A percentile compares a stretch with the other conserved stretches of the same genome.
These are phyloP conservation scores for Chiloscyllium plagiosum DNA, from an alignment of 2,113 vertebrate species.

Conservation along the genomic window DNA sequence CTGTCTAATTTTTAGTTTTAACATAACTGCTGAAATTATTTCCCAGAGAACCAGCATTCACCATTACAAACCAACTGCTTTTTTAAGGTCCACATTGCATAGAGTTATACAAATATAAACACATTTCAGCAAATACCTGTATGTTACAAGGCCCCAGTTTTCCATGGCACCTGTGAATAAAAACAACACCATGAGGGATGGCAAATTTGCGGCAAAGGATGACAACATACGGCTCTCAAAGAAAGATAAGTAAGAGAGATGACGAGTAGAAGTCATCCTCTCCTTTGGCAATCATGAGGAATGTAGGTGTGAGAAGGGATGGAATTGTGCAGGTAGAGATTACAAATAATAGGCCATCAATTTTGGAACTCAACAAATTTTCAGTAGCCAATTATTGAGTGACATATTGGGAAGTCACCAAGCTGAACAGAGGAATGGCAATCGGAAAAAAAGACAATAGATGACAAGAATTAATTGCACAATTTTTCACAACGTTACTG, in stretches of 20 bases:
- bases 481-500: not conserved
- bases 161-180: constrained; percentile 96
- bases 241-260: not conserved
- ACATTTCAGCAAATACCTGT: constrained; percentile 73
- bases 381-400: not conserved
- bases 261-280: not conserved
- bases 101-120: constrained; percentile 45
- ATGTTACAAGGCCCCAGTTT: constrained; percentile 99
- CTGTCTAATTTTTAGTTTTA: not conserved
- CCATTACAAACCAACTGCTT: constrained; percentile 40
- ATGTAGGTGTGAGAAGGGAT: not conserved
- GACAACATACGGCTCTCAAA: not conserved
- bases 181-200: constrained; percentile 55
- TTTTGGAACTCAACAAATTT: not conserved
- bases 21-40: not conserved
- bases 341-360: not conserved
- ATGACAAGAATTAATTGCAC: not conserved
- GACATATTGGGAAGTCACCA: not conserved
- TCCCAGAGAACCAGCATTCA: not conserved
- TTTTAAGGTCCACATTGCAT: constrained; percentile 41
- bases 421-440: not conserved
- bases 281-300: not conserved
- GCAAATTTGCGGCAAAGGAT: constrained; percentile 50
- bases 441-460: not conserved
- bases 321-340: not conserved